Conservation (phyloP, 2,113 vertebrate genomes). For the Boulengeromyrus knoepffleri region DNA sequence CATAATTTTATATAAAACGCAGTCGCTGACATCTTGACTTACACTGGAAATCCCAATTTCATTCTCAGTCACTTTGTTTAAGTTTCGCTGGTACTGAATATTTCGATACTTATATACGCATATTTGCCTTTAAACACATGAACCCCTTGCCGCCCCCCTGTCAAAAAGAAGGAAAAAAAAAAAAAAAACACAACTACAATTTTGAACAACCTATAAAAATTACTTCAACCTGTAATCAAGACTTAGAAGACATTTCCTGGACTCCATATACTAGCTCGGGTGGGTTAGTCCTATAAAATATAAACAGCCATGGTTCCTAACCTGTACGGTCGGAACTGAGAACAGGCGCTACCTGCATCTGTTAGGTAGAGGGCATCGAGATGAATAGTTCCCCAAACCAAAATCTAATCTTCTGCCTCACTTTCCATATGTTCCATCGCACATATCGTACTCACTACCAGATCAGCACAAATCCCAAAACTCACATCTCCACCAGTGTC, state of each 20-base stretch:
- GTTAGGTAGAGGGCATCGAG: neutral
- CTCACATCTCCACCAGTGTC: neutral
- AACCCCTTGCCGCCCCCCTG: neutral
- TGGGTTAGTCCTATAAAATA: neutral
- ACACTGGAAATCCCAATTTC: neutral
- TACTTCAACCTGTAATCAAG: neutral
- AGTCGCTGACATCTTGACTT: neutral
- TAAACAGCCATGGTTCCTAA: neutral
- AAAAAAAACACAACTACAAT: neutral
- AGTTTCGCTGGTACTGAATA: neutral
- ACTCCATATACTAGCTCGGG: neutral
- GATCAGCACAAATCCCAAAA: slow-evolving; percentile 43
- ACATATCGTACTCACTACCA: slow-evolving; percentile 41
- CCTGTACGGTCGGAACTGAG: neutral
- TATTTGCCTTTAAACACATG: neutral
- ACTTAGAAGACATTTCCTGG: neutral
- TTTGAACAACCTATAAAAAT: slow-evolving; percentile 6
- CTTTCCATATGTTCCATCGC: slow-evolving; percentile 33
- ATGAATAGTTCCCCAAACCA: slow-evolving; percentile 26
- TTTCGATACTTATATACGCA: neutral
- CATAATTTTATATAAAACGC: neutral
- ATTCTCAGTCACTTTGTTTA: slow-evolving; percentile 1
- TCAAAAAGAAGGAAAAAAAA: neutral
- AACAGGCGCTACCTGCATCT: neutral
- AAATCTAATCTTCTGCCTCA: slow-evolving; percentile 31